A percentile compares a stretch with the other conserved stretches of the same genome.
phyloP scores from a whole-genome alignment of 2,113 vertebrate genomes.

The Nannospalax galili region DNA sequence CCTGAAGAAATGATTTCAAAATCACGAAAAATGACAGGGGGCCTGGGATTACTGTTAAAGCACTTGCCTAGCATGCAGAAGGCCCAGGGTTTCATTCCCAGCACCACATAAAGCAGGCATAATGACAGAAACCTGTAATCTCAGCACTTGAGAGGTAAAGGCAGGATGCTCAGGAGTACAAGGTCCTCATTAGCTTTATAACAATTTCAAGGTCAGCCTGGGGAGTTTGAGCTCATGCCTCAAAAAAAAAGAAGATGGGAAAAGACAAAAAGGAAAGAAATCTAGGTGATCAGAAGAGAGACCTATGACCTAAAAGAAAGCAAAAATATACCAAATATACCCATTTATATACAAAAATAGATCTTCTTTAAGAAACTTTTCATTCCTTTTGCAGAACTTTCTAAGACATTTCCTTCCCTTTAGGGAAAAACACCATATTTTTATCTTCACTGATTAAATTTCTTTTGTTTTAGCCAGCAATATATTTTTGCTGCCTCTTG shows the following conservation, averaged over 20 bases:
- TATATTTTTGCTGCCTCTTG: slow-evolving; percentile 70
- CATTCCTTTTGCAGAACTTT: slow-evolving; percentile 34
- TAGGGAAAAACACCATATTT: slow-evolving; percentile 43
- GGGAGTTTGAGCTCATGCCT: not conserved
- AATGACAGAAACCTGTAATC: not conserved
- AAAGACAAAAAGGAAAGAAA: slow-evolving; percentile 24
- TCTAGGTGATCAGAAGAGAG: not conserved
- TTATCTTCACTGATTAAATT: slow-evolving; percentile 75
- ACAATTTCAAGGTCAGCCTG: too few relatives aligned
- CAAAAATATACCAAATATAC: not conserved
- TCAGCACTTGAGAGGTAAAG: not conserved
- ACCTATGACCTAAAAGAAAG: not conserved
- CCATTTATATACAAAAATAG: not conserved
- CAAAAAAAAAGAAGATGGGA: not conserved
- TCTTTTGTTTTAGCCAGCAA: slow-evolving; percentile 77
- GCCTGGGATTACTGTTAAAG: not conserved
- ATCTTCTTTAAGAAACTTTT: slow-evolving; percentile 22
- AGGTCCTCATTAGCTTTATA: too few relatives aligned
- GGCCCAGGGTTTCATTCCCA: not conserved
- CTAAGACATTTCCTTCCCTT: slow-evolving; percentile 18
- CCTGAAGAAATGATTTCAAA: not conserved
- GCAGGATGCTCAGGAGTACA: not conserved
- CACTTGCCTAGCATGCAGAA: not conserved
- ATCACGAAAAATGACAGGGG: not conserved
- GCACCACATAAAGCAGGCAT: too few relatives aligned